Conservation (phyloP, 2,888 invertebrate species). For the Amblyteles armatorius region DNA sequence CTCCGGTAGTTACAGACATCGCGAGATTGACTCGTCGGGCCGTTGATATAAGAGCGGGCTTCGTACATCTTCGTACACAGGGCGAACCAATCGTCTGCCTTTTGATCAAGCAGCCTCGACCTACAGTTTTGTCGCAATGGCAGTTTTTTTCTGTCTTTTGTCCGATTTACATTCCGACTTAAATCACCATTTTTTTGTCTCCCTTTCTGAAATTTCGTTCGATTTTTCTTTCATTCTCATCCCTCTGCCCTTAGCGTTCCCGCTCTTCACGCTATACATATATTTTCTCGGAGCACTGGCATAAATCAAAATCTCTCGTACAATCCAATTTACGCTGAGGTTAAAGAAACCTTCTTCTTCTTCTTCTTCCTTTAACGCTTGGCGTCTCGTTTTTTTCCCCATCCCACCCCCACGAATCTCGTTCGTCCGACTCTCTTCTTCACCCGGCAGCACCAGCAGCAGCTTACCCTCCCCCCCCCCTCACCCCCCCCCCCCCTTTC, state of each 20-base stretch:
- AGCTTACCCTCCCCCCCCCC: constrained; percentile 9
- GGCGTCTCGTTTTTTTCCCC: constrained; percentile 66
- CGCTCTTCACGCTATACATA: constrained; percentile 28
- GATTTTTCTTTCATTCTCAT: constrained; percentile 19
- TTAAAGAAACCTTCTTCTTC: constrained; percentile 73
- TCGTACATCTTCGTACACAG: background rate
- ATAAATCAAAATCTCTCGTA: constrained; percentile 78
- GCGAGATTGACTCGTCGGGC: background rate
- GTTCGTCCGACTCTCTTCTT: constrained; percentile 57
- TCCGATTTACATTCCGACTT: background rate
- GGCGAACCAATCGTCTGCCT: background rate
- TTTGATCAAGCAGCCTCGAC: background rate
- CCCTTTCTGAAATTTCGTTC: constrained; percentile 50
- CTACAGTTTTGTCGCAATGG: background rate
- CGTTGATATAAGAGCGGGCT: background rate
- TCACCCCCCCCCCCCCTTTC: constrained; percentile 20
- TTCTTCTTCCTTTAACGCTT: constrained; percentile 59
- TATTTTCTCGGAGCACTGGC: constrained; percentile 68
- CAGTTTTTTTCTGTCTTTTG: background rate
- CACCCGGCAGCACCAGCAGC: constrained; percentile 16
- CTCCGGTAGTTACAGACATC: background rate
- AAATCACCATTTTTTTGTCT: background rate
- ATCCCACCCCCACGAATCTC: constrained; percentile 52
- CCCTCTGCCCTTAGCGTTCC: background rate
- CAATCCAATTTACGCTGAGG: constrained; percentile 78